Evolutionary conservation across 2,888 invertebrate species (phyloP), one percentile per base, ranked within the genome.

Genomic region (Zootermopsis nevadensis): DNA sequence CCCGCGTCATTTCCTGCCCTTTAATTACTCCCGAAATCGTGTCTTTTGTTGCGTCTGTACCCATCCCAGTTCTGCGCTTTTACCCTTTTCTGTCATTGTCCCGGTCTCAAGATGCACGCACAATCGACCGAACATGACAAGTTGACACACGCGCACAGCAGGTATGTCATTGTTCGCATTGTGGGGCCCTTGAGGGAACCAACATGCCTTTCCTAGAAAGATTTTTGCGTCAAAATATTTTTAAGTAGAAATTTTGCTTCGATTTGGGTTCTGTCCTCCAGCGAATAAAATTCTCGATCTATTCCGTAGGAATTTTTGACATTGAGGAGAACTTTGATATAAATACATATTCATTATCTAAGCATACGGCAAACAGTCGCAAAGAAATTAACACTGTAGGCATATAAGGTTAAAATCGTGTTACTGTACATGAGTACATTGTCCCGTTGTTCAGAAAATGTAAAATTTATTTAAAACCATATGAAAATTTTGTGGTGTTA

Each of bases 1-100:
- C n/a, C 35, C 74, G 42, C 38, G 38, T 38, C 74, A 74, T 74
- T 74, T 74, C 74, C 74, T 74, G 74, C 74, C 74, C 74, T 74
- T 74, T 74, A 74, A 74, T 74, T 74, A 74, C 74, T 74, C 74
- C 7, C 74, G 2, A 60, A 74, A 35, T 74, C 35, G 74, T 38
- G 33, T 42, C 74, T 74, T 74, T 74, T 74, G 74, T 74, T 74
- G 74, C 24, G 19, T 74, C 74, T 74, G 27, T 0, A 38, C 74
- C 74, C 48, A 8, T 15, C 8, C 15, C 60, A 60, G 60, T 12
- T 38, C 74, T 74, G 60, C 60, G 38, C 74, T 74, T 38, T 74
- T 38, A 74, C 74, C 74, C 74, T 74, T 74, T 60, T 74, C 74
- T n/a, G 2, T 24, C 38, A 74, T 38, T 74, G 74, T 74, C 33